These are phyloP conservation scores for Phaethon lepturus DNA, from an alignment of 2,113 vertebrate species.

Conservation along the genomic window DNA sequence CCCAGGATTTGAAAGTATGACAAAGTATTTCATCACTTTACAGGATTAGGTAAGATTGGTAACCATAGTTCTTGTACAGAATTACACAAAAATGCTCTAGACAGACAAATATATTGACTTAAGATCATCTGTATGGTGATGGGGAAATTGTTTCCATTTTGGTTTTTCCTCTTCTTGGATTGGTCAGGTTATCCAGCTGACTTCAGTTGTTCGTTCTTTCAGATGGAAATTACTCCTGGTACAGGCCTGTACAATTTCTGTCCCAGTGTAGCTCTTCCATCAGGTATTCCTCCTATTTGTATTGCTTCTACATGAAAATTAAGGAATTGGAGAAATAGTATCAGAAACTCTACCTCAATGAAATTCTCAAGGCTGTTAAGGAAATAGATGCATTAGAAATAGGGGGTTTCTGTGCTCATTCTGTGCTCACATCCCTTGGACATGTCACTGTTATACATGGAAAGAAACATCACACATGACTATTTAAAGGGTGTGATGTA, in stretches of 20 bases:
- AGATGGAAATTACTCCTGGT: not conserved
- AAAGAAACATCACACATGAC: not conserved
- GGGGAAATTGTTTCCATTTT: not conserved
- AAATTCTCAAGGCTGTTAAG: not conserved
- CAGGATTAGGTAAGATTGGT: not conserved
- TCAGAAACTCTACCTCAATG: not conserved
- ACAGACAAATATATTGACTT: not conserved
- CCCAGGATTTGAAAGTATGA: not conserved
- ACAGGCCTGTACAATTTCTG: not conserved
- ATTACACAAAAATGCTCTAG: not conserved
- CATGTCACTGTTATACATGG: not conserved
- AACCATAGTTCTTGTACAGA: not conserved
- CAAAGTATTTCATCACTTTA: not conserved
- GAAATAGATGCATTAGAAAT: not conserved
- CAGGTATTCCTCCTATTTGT: not conserved
- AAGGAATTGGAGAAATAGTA: not conserved
- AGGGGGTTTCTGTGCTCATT: not conserved
- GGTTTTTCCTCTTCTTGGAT: not conserved
- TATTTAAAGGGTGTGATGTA: not conserved
- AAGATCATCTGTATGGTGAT: not conserved
- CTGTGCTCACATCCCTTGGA: not conserved
- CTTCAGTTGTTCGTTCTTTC: not conserved
- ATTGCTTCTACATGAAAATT: not conserved
- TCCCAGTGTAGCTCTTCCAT: not conserved
- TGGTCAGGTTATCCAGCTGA: not conserved